Conservation (phyloP, 2,113 vertebrate species). For the Rhinoderma darwinii region DNA sequence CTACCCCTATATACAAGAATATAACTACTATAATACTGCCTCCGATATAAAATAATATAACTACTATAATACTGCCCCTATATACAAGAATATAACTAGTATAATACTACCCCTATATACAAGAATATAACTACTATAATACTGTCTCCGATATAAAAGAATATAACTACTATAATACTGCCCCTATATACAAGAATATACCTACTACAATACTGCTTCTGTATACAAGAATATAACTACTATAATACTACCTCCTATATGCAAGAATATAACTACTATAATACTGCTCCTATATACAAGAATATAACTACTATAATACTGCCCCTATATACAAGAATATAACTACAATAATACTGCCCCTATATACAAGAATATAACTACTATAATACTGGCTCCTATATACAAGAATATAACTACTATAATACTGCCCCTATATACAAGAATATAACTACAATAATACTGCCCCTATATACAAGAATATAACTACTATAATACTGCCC, state of each 20-base stretch:
- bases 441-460: too few relatives aligned
- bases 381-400: too few relatives aligned
- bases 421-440: too few relatives aligned
- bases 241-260: neutral
- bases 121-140: neutral
- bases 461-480: too few relatives aligned
- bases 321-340: too few relatives aligned
- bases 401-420: too few relatives aligned
- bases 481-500: too few relatives aligned
- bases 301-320: too few relatives aligned
- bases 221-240: neutral
- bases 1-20: neutral
- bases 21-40: neutral
- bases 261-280: too few relatives aligned
- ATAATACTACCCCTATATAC: neutral
- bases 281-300: too few relatives aligned
- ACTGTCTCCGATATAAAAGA: neutral
- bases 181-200: neutral
- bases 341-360: too few relatives aligned
- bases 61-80: neutral
- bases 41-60: neutral
- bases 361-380: too few relatives aligned
- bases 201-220: neutral
- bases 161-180: constrained; percentile 1
- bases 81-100: neutral